Percentiles rank a stretch among this genome's conserved stretches.
These are phyloP conservation scores for Xyrauchen texanus DNA, from an alignment of 2,113 vertebrate species.

Conservation along the genomic window DNA sequence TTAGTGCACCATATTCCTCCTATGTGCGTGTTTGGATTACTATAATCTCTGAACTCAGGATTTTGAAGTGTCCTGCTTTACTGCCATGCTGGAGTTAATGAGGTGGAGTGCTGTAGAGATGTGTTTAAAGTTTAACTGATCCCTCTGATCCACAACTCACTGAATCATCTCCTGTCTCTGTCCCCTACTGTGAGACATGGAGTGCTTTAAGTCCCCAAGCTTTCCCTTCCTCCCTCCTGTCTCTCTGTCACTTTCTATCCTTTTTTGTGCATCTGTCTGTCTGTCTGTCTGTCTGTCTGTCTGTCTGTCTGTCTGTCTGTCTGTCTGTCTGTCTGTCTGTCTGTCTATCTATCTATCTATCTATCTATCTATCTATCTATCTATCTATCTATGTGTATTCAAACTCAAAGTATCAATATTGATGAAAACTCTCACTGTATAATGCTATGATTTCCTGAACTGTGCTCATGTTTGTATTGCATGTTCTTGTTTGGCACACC, in stretches of 20 bases:
- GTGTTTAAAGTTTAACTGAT: constrained; percentile 48
- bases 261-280: background rate
- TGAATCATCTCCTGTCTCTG: constrained; percentile 35
- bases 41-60: constrained; percentile 24
- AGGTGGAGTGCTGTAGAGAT: constrained; percentile 22
- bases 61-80: background rate
- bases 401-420: constrained; percentile 3
- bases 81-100: constrained; percentile 22
- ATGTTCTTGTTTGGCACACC: constrained; percentile 14
- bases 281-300: too few relatives aligned
- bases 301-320: too few relatives aligned
- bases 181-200: constrained; percentile 4
- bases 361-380: too few relatives aligned
- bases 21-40: constrained; percentile 18
- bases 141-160: constrained; percentile 46
- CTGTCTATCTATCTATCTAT: too few relatives aligned
- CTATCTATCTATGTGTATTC: too few relatives aligned
- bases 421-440: background rate
- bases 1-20: background rate
- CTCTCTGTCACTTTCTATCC: constrained; percentile 17
- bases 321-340: too few relatives aligned
- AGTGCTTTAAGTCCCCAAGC: background rate
- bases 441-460: background rate
- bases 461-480: background rate
- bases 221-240: constrained; percentile 23